These are phyloP conservation scores for Peromyscus maniculatus DNA, from an alignment of 2,113 vertebrate genomes.

Conservation along the genomic window DNA sequence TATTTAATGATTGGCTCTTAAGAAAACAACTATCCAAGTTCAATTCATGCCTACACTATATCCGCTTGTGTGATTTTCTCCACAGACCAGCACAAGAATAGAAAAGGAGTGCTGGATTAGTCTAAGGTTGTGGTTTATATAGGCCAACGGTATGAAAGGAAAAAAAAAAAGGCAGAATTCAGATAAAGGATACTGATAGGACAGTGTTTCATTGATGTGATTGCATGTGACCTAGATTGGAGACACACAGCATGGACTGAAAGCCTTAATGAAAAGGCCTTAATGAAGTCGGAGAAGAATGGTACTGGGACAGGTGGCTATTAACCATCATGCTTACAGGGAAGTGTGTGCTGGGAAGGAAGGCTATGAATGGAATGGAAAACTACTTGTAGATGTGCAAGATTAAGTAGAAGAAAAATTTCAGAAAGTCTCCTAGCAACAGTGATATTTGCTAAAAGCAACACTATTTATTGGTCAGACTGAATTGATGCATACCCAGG, in stretches of 20 bases:
- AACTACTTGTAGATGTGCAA: neutral
- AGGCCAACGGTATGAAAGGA: neutral
- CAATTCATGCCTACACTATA: rapidly evolving
- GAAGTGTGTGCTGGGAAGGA: neutral
- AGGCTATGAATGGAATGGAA: neutral
- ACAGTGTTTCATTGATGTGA: neutral
- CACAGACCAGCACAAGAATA: neutral
- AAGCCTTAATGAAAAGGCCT: neutral
- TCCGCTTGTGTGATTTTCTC: neutral
- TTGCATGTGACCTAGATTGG: neutral
- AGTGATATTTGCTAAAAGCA: neutral
- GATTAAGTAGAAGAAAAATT: neutral
- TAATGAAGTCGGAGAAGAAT: neutral
- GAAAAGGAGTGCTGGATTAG: neutral
- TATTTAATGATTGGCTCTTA: neutral
- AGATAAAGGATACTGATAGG: neutral
- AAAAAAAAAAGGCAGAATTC: neutral
- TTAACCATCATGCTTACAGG: neutral
- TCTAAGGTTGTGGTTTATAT: neutral
- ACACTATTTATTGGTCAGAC: neutral
- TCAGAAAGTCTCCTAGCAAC: neutral
- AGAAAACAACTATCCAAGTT: neutral
- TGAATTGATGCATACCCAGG: neutral
- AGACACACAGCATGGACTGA: neutral
- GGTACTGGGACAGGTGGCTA: no score